Conservation (phyloP, 2,888 invertebrate genomes). For the Lasioglossum villosulum region DNA sequence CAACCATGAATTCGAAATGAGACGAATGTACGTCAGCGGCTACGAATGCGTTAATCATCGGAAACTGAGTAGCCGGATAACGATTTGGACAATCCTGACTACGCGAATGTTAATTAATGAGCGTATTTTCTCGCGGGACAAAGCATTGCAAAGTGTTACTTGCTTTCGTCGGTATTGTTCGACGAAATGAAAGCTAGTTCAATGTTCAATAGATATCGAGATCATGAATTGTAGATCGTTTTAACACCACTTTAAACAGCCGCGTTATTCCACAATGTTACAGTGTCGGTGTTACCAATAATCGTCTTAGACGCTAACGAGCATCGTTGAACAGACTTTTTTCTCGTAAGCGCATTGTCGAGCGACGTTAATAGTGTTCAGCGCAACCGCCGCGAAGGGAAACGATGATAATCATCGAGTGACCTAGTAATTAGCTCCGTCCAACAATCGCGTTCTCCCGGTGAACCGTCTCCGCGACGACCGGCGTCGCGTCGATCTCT, state of each 20-base stretch:
- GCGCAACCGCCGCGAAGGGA: neutral
- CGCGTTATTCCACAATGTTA: neutral
- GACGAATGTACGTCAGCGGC: too few relatives aligned
- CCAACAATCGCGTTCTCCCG: conserved; percentile 32
- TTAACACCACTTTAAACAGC: neutral
- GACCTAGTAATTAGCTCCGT: conserved; percentile 48
- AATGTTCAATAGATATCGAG: too few relatives aligned
- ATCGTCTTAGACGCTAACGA: neutral
- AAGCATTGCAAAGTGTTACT: too few relatives aligned
- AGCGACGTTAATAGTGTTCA: conserved; percentile 19
- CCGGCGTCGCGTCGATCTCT: neutral
- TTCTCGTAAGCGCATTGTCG: neutral
- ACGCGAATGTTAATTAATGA: too few relatives aligned
- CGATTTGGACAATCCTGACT: too few relatives aligned
- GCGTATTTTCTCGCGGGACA: too few relatives aligned
- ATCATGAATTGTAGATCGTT: too few relatives aligned
- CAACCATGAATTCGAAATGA: too few relatives aligned
- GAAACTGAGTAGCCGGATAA: too few relatives aligned
- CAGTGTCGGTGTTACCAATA: neutral
- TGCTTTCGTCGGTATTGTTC: too few relatives aligned
- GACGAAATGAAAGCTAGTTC: too few relatives aligned
- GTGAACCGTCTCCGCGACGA: neutral
- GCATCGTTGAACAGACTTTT: neutral
- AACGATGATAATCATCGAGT: conserved; percentile 45
- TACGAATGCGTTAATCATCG: too few relatives aligned